Evolutionary conservation across 2,113 vertebrate species (phyloP), one percentile per base, ranked within the genome.

Genomic region (Athene cunicularia): DNA sequence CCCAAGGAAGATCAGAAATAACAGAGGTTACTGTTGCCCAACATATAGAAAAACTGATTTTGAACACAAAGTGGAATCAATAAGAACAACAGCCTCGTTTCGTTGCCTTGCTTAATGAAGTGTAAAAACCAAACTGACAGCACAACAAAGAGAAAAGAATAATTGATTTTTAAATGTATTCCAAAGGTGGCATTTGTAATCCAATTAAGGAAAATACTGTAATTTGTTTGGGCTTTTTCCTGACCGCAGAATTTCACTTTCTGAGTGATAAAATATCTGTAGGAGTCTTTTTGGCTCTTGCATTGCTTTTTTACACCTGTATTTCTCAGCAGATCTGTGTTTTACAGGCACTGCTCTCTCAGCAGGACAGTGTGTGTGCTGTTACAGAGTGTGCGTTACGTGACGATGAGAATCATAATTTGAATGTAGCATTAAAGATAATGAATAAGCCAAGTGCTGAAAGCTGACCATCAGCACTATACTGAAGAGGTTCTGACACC

Each of bases 41-140:
- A 27, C 8, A 68, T 84, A 63, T 86, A 88, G 64, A 70, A 75
- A 76, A 90, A 90, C 55, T 77, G 85, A 56, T 43, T 76, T 76
- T 13, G 39, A 86, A 50, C 88, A 90, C 30, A 49, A 79, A 89
- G 52, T 4, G 2, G 83, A 95, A 91, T 95, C 88, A 80, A 52
- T 93, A 93, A 92, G 50, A 55, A 72, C 28, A 89, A 60, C 76
- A 86, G 52, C 49, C 53, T 85, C 12, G 4, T 92, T 84, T 91
- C 47, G 64, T 35, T 89, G 72, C 52, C 83, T 86, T 80, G 88
- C 49, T 80, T 79, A 91, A 67, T 49, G 80, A 84, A 81, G 86
- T 35, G 66, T n/a, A 55, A 85, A 81, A 94, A 93, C 3, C 86
- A 96, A 95, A 90, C 73, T 87, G 92, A 96, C 76, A 94, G 80